These are phyloP conservation scores for Meloidogyne hapla DNA, from an alignment of 1,140 invertebrate genomes.

Conservation along the genomic window DNA sequence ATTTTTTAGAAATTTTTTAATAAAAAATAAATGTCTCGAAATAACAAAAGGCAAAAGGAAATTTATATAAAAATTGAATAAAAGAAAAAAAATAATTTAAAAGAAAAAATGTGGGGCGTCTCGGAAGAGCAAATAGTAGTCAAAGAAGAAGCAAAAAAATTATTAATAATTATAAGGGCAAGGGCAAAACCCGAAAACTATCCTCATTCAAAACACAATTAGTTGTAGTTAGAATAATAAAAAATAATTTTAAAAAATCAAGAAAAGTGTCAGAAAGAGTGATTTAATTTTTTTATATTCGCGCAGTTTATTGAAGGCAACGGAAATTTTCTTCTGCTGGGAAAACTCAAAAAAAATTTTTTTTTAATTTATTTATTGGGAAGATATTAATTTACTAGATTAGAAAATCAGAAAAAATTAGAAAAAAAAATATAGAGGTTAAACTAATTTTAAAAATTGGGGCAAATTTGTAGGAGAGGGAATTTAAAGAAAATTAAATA, in stretches of 20 bases:
- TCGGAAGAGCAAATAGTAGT: not conserved
- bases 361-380: not conserved
- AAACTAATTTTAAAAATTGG: not conserved
- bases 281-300: not conserved
- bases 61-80: too few species aligned
- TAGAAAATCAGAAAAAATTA: not conserved
- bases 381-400: too few species aligned
- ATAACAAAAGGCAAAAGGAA: not conserved
- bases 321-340: not conserved
- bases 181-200: not conserved
- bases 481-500: slow-evolving; percentile 10
- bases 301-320: not conserved
- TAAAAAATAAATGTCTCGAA: not conserved
- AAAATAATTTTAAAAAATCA: too few species aligned
- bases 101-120: not conserved
- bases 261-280: not conserved
- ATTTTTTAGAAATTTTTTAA: too few species aligned
- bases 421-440: not conserved
- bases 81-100: not conserved
- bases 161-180: not conserved
- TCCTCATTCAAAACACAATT: too few species aligned
- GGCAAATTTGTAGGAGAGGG: not conserved
- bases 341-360: not conserved
- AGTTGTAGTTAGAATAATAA: too few species aligned
- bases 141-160: not conserved